Evolutionary conservation across 2,113 vertebrate species (phyloP).

Genomic region (Podocnemis expansa): DNA sequence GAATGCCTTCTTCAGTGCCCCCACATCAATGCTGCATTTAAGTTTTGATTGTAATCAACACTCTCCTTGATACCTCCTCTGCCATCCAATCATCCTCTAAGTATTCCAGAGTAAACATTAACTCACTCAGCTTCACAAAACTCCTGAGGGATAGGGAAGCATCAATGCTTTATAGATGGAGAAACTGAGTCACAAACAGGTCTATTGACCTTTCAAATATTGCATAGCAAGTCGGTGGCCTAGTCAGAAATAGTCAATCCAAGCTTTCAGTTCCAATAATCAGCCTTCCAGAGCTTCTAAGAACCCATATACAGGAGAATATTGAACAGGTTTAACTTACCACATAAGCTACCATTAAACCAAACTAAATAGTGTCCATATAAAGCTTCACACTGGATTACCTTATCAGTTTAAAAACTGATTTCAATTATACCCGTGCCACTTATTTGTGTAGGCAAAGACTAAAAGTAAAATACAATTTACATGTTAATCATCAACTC

Average conservation of each 20-base stretch:
- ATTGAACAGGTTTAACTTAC: not conserved
- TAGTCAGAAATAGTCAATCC: not conserved
- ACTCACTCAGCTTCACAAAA: too few relatives aligned
- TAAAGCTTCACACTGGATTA: not conserved
- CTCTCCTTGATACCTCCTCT: not conserved
- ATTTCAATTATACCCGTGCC: not conserved
- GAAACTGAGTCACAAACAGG: not conserved
- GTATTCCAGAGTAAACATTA: not conserved
- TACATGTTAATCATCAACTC: not conserved
- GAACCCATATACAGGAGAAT: conserved; percentile 14
- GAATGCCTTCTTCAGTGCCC: not conserved
- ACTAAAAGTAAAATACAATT: not conserved
- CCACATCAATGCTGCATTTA: not conserved
- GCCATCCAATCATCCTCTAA: not conserved
- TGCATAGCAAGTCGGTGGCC: accelerated
- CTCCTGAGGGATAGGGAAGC: not conserved
- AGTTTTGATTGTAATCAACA: not conserved
- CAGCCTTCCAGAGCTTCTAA: not conserved
- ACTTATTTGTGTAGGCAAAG: not conserved
- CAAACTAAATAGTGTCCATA: not conserved
- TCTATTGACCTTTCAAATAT: not conserved
- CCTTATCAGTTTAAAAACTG: not conserved
- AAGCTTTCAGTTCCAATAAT: not conserved
- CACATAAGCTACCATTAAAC: not conserved
- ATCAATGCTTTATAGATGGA: not conserved